Evolutionary conservation across 2,888 invertebrate genomes (phyloP), one percentile per base, ranked within the genome.

Genomic region (Galerucella calmariensis): DNA sequence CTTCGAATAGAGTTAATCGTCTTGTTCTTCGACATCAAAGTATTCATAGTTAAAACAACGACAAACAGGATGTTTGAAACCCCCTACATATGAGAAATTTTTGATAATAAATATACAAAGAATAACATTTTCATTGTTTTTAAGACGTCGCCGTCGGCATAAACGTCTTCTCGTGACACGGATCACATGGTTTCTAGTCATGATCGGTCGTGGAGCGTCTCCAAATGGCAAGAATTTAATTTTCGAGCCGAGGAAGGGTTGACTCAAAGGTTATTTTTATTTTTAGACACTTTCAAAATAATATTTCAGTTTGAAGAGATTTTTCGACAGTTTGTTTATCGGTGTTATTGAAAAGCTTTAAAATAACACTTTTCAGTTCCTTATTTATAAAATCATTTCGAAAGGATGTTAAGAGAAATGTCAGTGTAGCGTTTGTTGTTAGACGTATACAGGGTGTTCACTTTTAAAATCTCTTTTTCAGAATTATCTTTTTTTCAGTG

Each of bases 141-240:
- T 35, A 16, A 41, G 41, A 41, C 62, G 51, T 62, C 62, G 72
- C 62, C 72, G 67, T 73, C 67, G 67, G 56, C 46, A 67, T 67
- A 66, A 51, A 61, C 67, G 61, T 48, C 46, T 68, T 73, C 62
- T 73, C 58, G 44, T 73, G 73, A 73, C 69, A 69, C 63, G 68
- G 68, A 48, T 68, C 73, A 68, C 56, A 73, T 73, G 73, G 46
- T 56, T 41, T 46, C 63, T 56, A 65, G 16, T 65, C 63, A 46
- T 65, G 44, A 65, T 46, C 63, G 35, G 11, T 46, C 46, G n/a
- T 44, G 12, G 27, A 65, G 16, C 62, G 20, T 44, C 63, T 65
- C 46, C 46, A 65, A 65, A 65, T 65, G 63, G 63, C 63, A 65
- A 65, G 46, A 65, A 46, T 65, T 65, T 46, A 41, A 20, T 65